These are phyloP conservation scores for Huso huso DNA, from an alignment of 2,797 vertebrate genomes.

Conservation along the genomic window DNA sequence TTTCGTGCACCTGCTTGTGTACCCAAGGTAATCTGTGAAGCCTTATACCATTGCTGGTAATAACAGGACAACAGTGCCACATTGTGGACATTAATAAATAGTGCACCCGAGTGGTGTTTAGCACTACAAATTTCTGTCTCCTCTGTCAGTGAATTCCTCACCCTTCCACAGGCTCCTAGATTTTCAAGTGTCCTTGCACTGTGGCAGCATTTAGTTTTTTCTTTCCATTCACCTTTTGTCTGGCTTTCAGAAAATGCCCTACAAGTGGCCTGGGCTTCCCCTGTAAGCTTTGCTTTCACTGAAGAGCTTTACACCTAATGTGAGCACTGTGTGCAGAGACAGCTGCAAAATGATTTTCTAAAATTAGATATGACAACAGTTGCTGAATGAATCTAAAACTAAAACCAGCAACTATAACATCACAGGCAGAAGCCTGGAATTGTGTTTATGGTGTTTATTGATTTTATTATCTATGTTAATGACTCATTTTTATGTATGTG, in stretches of 20 bases:
- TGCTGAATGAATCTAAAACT: slow-evolving; percentile 54
- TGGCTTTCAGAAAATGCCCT: slow-evolving; percentile 43
- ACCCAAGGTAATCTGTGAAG: too few relatives aligned
- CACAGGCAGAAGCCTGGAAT: slow-evolving; percentile 11
- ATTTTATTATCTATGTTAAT: slow-evolving; percentile 60
- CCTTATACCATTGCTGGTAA: too few relatives aligned
- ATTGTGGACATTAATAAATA: too few relatives aligned
- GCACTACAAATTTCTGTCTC: too few relatives aligned
- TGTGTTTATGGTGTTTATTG: slow-evolving; percentile 45
- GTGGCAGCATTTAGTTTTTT: slow-evolving; percentile 39
- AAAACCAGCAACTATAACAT: slow-evolving; percentile 60
- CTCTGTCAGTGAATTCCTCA: too few relatives aligned
- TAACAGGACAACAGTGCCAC: too few relatives aligned
- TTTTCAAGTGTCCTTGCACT: too few relatives aligned
- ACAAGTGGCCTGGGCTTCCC: slow-evolving; percentile 54
- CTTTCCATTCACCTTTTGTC: slow-evolving; percentile 63
- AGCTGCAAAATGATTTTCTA: slow-evolving; percentile 49
- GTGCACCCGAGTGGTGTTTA: too few relatives aligned
- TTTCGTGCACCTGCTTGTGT: too few relatives aligned
- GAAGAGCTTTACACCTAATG: slow-evolving; percentile 58
- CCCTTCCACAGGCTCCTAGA: too few relatives aligned
- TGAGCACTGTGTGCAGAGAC: slow-evolving; percentile 54
- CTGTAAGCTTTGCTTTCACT: slow-evolving; percentile 68
- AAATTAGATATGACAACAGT: slow-evolving; percentile 71
- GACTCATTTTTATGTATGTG: slow-evolving; percentile 22